Base-by-base conservation (phyloP, 1,140 invertebrate genomes). In the Anoplolepis gracilipes region DNA sequence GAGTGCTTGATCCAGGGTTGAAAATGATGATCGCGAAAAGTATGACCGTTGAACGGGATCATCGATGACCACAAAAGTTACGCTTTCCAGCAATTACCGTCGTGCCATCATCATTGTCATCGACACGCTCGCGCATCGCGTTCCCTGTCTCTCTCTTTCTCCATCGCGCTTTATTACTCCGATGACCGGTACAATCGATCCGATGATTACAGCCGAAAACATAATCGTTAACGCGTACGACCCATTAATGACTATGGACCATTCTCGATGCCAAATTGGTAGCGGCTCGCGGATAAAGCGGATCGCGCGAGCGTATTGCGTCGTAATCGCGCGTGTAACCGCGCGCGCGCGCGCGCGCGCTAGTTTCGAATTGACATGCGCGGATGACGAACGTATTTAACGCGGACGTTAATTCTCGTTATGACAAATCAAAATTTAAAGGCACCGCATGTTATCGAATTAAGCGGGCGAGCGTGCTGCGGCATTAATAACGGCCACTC, bases 181-280 rank as follows among this genome's bases (percentile, higher is more conserved):
- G 90, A 92, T 92, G 91, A 94, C 93, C 91, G 87, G 81, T 85
- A 94, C 93, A 93, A 94, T 94, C 94, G 93, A 91, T 92, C 88
- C 91, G 88, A 93, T 93, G 94, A 95, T 95, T 94, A 95, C 92
- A 94, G 87, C 94, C 92, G 91, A 94, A 82, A 93, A 93, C 93
- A 94, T 95, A 94, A 95, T 94, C 94, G 93, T 95, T 95, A 94
- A 90, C 93, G 90, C 90, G 88, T 91, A 94, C 91, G 90, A 92
- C 86, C 93, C 93, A 94, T 94, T 93, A 93, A 94, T 93, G 93
- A 93, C 93, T 88, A 91, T 92, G 92, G 91, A 92, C 91, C 92
- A 94, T 94, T 93, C 88, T 91, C 92, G 88, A 90, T 91, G 92
- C 90, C 89, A 94, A 94, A 94, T 93, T 93, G 92, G 91, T 91